Base-by-base conservation (phyloP, 2,888 invertebrate genomes). In the Leptodirus hochenwartii region DNA sequence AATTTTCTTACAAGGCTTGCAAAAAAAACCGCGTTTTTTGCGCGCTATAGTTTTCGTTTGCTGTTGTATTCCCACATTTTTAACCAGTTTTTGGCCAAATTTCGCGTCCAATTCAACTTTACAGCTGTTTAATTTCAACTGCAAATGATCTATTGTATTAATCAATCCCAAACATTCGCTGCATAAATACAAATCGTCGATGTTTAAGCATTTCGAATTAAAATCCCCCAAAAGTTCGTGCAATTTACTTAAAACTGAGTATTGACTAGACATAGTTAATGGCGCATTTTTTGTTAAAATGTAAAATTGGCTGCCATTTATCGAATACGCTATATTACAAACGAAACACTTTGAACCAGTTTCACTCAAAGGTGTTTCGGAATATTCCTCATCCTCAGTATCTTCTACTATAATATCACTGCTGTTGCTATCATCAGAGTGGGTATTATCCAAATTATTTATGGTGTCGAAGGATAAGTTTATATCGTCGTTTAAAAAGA, bases 391-490 rank as follows among this genome's bases (percentile, higher is more conserved):
- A 32, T 52, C 52, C 1, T n/a, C n/a, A n/a, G 51, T 49, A 36
- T 54, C 55, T 44, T 55, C 55, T 6, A 55, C 55, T 31, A 55
- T 44, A 15, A 55, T 55, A 37, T 55, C 55, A 39, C 55, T 55
- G 20, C 47, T 50, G 36, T 49, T 51, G n/a, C 31, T 34, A 11
- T 12, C 27, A n/a, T 31, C 34, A 13, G 27, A n/a, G n/a, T n/a
- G n/a, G n/a, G n/a, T n/a, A n/a, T n/a, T n/a, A n/a, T n/a, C n/a
- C n/a, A n/a, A n/a, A n/a, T n/a, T n/a, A n/a, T n/a, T n/a, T n/a
- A n/a, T n/a, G n/a, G n/a, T n/a, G n/a, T n/a, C n/a, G n/a, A n/a
- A n/a, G n/a, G n/a, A n/a, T n/a, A n/a, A n/a, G n/a, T n/a, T n/a
- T n/a, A n/a, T n/a, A n/a, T n/a, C n/a, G n/a, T n/a, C n/a, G n/a